A percentile compares a stretch with the other conserved stretches of the same genome.
Evolutionary conservation across 2,113 vertebrate species (phyloP).

Genomic region (Hylia prasina): DNA sequence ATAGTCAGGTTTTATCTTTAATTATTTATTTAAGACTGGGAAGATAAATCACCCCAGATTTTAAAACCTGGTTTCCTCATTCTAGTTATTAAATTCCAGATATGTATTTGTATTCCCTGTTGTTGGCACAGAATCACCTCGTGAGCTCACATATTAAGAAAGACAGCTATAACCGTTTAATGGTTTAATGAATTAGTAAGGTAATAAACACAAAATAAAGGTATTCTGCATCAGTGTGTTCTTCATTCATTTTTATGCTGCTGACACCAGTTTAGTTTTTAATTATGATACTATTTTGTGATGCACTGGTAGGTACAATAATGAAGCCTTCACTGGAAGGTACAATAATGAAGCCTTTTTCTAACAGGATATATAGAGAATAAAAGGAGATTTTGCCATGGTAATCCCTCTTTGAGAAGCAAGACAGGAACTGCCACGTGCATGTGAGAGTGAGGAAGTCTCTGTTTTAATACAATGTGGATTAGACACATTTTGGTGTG

Average conservation of each 20-base stretch:
- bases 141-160: neutral
- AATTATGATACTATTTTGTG: neutral
- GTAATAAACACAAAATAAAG: neutral
- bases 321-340: neutral
- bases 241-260: neutral
- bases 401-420: neutral
- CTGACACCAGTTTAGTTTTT: neutral
- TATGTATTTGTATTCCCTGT: neutral
- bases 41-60: neutral
- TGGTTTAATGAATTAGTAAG: neutral
- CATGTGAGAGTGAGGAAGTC: neutral
- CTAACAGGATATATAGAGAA: neutral
- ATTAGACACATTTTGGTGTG: neutral
- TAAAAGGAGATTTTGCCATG: neutral
- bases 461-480: neutral
- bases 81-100: neutral
- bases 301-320: neutral
- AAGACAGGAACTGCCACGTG: neutral
- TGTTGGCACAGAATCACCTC: neutral
- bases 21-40: conserved; percentile 6
- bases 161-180: neutral
- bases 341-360: neutral
- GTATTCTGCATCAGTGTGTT: neutral
- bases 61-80: neutral
- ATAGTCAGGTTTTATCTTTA: neutral